phyloP scores from a whole-genome alignment of 2,797 vertebrate genomes.

The Anolis apletophallus region DNA sequence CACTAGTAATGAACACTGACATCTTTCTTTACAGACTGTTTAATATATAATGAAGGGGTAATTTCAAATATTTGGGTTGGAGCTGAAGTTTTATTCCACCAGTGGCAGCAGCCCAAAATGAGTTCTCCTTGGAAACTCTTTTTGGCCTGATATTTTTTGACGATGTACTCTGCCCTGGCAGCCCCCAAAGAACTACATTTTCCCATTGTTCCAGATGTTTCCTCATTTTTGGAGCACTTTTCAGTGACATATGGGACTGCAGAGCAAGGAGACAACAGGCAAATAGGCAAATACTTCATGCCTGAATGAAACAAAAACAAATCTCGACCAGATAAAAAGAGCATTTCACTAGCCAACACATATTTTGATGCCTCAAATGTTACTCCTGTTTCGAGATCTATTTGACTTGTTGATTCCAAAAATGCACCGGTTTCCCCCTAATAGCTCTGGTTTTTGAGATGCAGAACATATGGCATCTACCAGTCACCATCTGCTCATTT shows the following conservation, averaged over 20 bases:
- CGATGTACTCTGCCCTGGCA: neutral
- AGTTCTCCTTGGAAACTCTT: neutral
- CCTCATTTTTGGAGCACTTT: neutral
- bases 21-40: constrained; percentile 39
- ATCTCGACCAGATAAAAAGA: neutral
- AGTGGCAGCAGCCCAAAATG: neutral
- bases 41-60: constrained; percentile 32
- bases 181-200: neutral
- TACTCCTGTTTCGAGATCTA: too few relatives aligned
- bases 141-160: neutral
- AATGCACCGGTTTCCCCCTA: too few relatives aligned
- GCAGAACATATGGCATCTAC: too few relatives aligned
- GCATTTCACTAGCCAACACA: neutral
- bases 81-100: neutral
- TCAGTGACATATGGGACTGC: neutral
- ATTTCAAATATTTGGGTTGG: constrained; percentile 54
- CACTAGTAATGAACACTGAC: constrained; percentile 57
- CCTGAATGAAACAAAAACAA: neutral
- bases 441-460: too few relatives aligned
- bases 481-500: too few relatives aligned
- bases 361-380: too few relatives aligned
- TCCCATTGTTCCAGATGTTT: neutral
- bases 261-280: neutral
- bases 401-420: too few relatives aligned
- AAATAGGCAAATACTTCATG: neutral